Evolutionary conservation across 2,888 invertebrate species (phyloP).

Genomic region (Mechanitis mazaeus): DNA sequence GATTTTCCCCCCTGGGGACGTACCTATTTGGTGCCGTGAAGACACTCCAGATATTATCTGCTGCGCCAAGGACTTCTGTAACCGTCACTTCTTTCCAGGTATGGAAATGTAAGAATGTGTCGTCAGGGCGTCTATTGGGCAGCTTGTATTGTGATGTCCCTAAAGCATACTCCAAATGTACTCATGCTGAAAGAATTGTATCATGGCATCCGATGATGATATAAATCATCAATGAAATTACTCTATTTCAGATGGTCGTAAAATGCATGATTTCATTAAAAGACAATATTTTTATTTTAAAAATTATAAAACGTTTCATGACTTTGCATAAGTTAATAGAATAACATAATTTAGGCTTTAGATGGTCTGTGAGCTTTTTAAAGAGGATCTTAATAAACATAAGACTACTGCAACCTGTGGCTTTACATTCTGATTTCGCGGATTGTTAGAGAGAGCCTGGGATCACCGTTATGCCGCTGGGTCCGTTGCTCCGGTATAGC

Average conservation of each 20-base stretch:
- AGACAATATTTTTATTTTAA: not conserved
- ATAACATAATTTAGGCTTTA: constrained; percentile 2
- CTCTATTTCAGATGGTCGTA: constrained; percentile 7
- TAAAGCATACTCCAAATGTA: constrained; percentile 36
- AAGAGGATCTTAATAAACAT: not conserved
- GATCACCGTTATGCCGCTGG: not conserved
- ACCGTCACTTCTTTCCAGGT: constrained; percentile 65
- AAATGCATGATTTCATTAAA: constrained; percentile 4
- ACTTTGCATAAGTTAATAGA: constrained; percentile 5
- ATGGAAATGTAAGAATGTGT: constrained; percentile 56
- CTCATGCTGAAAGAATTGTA: constrained; percentile 9
- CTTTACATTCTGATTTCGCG: not conserved
- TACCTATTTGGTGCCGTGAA: constrained; percentile 79
- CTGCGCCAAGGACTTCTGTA: constrained; percentile 86
- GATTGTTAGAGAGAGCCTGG: constrained; percentile 2
- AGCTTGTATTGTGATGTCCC: constrained; percentile 67
- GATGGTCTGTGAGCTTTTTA: not conserved
- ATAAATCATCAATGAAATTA: not conserved
- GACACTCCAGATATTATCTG: constrained; percentile 69
- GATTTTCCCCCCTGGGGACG: constrained; percentile 78
- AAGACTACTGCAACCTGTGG: constrained; percentile 1
- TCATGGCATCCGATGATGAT: constrained; percentile 9
- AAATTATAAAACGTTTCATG: constrained; percentile 4
- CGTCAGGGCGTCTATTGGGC: constrained; percentile 51
- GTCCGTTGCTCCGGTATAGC: constrained; percentile 3